Evolutionary conservation across 2,888 invertebrate species (phyloP).

Genomic region (Cryptus armator): DNA sequence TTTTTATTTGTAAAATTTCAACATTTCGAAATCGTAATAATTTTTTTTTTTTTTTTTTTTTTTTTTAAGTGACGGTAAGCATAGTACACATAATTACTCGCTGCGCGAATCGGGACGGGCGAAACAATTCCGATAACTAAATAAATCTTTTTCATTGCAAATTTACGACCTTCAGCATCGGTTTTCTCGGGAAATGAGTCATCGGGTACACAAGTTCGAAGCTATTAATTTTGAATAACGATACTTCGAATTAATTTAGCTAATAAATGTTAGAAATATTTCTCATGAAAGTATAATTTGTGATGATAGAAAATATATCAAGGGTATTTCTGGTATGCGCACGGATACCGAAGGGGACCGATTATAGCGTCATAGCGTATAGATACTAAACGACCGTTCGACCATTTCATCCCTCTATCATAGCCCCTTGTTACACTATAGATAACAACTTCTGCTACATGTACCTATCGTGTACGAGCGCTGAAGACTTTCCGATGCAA

Average conservation of each 20-base stretch:
- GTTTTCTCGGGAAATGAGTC: too few relatives aligned
- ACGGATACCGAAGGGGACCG: background rate
- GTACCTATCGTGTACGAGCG: constrained; percentile 12
- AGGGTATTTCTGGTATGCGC: background rate
- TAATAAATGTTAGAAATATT: background rate
- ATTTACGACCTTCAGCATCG: too few relatives aligned
- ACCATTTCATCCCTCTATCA: background rate
- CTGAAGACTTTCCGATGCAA: constrained; percentile 41
- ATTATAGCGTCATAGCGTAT: constrained; percentile 1
- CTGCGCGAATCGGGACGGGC: too few relatives aligned
- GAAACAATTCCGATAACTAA: too few relatives aligned
- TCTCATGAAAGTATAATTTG: background rate
- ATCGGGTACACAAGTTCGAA: too few relatives aligned
- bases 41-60: background rate
- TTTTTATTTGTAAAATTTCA: background rate
- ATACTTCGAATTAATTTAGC: background rate
- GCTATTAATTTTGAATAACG: too few relatives aligned
- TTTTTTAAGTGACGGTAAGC: background rate
- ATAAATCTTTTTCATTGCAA: too few relatives aligned
- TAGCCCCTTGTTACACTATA: background rate
- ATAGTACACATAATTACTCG: background rate
- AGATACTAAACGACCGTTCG: background rate
- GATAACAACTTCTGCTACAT: constrained; percentile 9
- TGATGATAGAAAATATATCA: background rate
- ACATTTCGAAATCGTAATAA: background rate